A percentile compares a stretch with the other conserved stretches of the same genome.
These are phyloP conservation scores for Acipenser transmontanus DNA, from an alignment of 2,797 vertebrate genomes.

Conservation along the genomic window DNA sequence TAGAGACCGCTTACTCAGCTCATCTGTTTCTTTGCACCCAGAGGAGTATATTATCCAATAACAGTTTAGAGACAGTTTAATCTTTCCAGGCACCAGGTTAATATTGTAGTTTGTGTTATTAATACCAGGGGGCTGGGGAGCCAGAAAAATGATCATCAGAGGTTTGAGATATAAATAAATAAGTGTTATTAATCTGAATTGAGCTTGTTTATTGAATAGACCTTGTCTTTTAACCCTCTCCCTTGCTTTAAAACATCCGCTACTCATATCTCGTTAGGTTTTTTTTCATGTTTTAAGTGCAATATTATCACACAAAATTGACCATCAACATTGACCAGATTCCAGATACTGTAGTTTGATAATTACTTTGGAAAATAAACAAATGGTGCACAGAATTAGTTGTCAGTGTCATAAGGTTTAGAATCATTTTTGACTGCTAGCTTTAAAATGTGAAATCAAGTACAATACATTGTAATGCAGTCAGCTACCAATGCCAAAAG, in stretches of 20 bases:
- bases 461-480: background rate
- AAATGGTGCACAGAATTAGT: background rate
- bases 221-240: background rate
- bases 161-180: conserved; percentile 13
- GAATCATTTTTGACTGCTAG: background rate
- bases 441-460: background rate
- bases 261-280: too few relatives aligned
- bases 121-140: conserved; percentile 1
- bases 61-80: background rate
- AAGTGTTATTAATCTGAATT: conserved; percentile 12
- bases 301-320: too few relatives aligned
- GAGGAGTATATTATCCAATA: conserved; percentile 1
- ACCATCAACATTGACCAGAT: too few relatives aligned
- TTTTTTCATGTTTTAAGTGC: too few relatives aligned
- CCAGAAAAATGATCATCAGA: conserved; percentile 11
- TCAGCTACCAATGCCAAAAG: background rate
- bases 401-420: background rate
- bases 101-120: conserved; percentile 3
- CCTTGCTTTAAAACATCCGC: too few relatives aligned
- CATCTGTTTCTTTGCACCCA: background rate
- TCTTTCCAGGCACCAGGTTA: conserved; percentile 3
- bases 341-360: too few relatives aligned
- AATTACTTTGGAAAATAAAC: too few relatives aligned
- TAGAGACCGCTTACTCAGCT: background rate
- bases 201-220: background rate